These are phyloP conservation scores for Eulimnadia texana DNA, from an alignment of 1,140 invertebrate species.

Conservation along the genomic window DNA sequence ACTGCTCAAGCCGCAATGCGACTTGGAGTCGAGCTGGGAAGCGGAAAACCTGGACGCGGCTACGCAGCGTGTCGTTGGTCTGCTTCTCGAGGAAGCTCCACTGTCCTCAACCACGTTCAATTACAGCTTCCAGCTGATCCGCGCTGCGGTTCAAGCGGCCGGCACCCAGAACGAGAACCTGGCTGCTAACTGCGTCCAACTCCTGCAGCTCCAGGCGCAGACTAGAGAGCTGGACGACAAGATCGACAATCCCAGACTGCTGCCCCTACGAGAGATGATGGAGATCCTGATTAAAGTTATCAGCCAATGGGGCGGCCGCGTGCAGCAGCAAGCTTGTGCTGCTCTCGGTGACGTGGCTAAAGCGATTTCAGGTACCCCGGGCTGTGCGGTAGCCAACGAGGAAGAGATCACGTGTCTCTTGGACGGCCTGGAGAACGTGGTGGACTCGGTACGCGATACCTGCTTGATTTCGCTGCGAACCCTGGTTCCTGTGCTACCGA, in stretches of 20 bases:
- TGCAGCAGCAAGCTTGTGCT: constrained; percentile 58
- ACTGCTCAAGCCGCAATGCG: constrained; percentile 58
- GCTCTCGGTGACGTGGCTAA: constrained; percentile 59
- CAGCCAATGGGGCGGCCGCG: constrained; percentile 41
- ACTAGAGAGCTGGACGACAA: constrained; percentile 12
- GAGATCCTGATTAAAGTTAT: constrained; percentile 64
- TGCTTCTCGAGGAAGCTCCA: constrained; percentile 38
- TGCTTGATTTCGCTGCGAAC: constrained; percentile 52
- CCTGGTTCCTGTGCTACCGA: constrained; percentile 46
- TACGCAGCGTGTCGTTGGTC: constrained; percentile 40
- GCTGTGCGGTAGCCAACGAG: constrained; percentile 41
- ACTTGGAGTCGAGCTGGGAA: constrained; percentile 60
- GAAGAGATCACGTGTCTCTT: constrained; percentile 64
- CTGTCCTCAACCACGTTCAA: constrained; percentile 60
- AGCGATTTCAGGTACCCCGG: constrained; percentile 45
- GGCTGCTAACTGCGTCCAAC: constrained; percentile 17
- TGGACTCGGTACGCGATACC: constrained; percentile 58
- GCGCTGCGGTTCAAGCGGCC: constrained; percentile 36
- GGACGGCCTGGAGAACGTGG: constrained; percentile 53
- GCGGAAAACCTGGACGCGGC: constrained; percentile 47
- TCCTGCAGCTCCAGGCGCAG: constrained; percentile 17
- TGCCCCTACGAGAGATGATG: constrained; percentile 69
- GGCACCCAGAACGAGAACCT: constrained; percentile 19
- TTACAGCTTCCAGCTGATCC: constrained; percentile 66
- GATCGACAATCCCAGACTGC: constrained; percentile 50